phyloP scores from a whole-genome alignment of 2,888 invertebrate species.

The Eupithecia insigniata region DNA sequence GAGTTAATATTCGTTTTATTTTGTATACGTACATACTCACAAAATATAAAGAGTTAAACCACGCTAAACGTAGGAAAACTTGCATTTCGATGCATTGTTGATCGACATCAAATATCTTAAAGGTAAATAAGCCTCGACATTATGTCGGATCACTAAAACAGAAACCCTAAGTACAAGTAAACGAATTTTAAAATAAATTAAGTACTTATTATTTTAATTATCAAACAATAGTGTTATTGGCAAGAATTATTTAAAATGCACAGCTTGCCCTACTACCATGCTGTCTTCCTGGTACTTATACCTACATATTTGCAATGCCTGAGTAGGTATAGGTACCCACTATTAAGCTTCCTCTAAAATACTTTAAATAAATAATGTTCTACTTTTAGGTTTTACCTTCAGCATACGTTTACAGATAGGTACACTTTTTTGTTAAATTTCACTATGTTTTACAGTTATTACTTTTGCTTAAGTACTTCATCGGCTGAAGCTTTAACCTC shows the following conservation, averaged over 20 bases:
- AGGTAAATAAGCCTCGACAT: neutral
- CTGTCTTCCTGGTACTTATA: neutral
- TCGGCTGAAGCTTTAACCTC: slow-evolving; percentile 91
- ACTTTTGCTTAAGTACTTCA: slow-evolving; percentile 80
- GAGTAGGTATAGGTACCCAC: no score
- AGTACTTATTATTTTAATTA: neutral
- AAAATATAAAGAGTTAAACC: neutral
- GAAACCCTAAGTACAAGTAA: neutral
- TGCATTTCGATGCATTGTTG: neutral
- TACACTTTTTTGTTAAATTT: neutral
- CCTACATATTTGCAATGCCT: neutral
- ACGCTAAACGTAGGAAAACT: neutral
- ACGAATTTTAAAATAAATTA: neutral
- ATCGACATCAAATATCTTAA: neutral
- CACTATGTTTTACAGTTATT: slow-evolving; percentile 9
- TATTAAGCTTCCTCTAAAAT: neutral
- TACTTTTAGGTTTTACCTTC: neutral
- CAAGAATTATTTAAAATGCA: slow-evolving; percentile 4
- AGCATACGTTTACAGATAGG: neutral
- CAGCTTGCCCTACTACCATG: neutral
- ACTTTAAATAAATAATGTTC: neutral
- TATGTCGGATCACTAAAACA: neutral
- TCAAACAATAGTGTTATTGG: neutral
- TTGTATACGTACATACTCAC: neutral
- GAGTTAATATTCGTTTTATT: neutral